Conservation (phyloP, 2,113 vertebrate genomes). For the Megaceryle torquata region DNA sequence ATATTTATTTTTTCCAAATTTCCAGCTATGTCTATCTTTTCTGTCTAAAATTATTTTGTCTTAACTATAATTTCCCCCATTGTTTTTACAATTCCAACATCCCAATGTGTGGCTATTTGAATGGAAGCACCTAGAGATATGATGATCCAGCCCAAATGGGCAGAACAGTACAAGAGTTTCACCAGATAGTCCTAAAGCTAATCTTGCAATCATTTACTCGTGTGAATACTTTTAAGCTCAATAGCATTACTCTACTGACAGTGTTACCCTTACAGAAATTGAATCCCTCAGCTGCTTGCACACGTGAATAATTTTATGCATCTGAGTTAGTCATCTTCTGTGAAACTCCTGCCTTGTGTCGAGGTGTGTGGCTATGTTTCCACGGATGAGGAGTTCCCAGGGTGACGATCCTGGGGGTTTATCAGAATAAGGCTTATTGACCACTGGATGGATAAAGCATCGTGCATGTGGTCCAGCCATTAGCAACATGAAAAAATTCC, state of each 20-base stretch:
- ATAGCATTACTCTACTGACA: neutral
- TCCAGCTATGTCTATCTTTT: neutral
- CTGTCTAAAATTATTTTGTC: neutral
- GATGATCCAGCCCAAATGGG: neutral
- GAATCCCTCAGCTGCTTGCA: neutral
- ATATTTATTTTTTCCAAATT: neutral
- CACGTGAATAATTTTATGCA: neutral
- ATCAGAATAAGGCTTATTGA: conserved; percentile 1
- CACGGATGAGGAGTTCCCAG: neutral
- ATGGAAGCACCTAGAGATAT: neutral
- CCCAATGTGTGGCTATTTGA: neutral
- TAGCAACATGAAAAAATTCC: neutral
- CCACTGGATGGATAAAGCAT: neutral
- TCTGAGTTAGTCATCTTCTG: neutral
- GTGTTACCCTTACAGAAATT: neutral
- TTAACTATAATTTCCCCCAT: neutral
- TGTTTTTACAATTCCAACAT: neutral
- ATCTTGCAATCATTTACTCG: neutral
- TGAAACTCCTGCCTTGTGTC: neutral
- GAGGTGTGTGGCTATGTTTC: neutral
- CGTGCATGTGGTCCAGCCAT: neutral
- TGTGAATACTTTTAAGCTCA: neutral
- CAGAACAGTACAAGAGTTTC: neutral
- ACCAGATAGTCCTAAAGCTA: neutral
- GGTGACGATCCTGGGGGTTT: neutral